A percentile compares a stretch with the other conserved stretches of the same genome.
These are phyloP conservation scores for Bombylius discolor DNA, from an alignment of 2,888 invertebrate species.

Conservation along the genomic window DNA sequence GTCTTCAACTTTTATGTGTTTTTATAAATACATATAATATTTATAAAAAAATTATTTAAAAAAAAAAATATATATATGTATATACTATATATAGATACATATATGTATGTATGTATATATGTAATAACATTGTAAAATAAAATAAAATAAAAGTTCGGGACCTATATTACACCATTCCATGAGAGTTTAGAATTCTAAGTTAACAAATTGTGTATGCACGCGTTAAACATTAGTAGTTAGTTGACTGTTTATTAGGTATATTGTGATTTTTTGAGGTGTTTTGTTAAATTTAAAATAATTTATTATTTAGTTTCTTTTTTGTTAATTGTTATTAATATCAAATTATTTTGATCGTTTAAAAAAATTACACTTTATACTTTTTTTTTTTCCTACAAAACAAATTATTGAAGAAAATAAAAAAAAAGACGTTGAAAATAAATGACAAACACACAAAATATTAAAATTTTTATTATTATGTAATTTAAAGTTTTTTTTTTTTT, in stretches of 20 bases:
- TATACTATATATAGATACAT: background rate
- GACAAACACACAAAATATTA: no score
- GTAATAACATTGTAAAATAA: background rate
- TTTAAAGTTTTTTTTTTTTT: no score
- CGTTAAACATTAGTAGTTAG: slow-evolving; percentile 22
- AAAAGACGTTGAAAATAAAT: no score
- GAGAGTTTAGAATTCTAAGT: slow-evolving; percentile 16
- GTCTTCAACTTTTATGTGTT: background rate
- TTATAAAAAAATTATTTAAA: no score
- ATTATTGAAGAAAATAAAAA: no score
- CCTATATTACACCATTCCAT: slow-evolving; percentile 5
- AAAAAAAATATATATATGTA: no score
- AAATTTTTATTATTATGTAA: no score
- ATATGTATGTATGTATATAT: background rate
- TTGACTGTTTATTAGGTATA: slow-evolving; percentile 21
- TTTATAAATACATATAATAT: background rate
- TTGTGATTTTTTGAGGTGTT: slow-evolving; percentile 19
- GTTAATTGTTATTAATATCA: no score
- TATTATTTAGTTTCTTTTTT: no score
- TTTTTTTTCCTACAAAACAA: no score
- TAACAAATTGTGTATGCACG: slow-evolving; percentile 22
- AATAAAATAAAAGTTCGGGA: background rate
- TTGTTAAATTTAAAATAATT: background rate
- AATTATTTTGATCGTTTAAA: no score
- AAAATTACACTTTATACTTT: no score